phyloP scores from a whole-genome alignment of 1,140 invertebrate genomes.

The Trichoplusia ni region DNA sequence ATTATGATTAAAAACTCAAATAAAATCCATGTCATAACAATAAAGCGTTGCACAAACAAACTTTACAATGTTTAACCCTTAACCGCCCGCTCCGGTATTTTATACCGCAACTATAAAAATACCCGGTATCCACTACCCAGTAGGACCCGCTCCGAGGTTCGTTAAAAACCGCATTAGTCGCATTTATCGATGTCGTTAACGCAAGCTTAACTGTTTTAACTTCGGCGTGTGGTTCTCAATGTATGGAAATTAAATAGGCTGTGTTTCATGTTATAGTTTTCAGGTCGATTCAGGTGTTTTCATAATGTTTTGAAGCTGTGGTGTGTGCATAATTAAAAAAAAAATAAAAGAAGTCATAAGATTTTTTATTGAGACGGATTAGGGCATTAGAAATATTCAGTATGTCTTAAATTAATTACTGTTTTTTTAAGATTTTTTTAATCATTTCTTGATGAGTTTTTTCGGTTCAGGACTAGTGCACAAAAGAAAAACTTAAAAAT shows the following conservation, averaged over 20 bases:
- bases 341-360: too few relatives aligned
- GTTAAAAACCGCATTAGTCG: slow-evolving; percentile 61
- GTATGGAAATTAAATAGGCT: background rate
- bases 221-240: slow-evolving; percentile 36
- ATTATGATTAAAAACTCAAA: background rate
- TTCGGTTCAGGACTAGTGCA: too few relatives aligned
- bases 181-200: slow-evolving; percentile 60
- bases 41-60: slow-evolving; percentile 1
- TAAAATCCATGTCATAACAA: slow-evolving; percentile 5
- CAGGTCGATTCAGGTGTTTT: too few relatives aligned
- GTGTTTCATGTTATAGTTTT: background rate
- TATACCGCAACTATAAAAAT: slow-evolving; percentile 46
- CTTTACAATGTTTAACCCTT: slow-evolving; percentile 32
- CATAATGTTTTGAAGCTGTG: too few relatives aligned
- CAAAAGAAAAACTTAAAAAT: too few relatives aligned
- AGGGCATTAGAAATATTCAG: too few relatives aligned
- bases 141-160: slow-evolving; percentile 43
- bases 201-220: slow-evolving; percentile 54
- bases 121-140: slow-evolving; percentile 9
- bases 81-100: slow-evolving; percentile 22
- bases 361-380: too few relatives aligned
- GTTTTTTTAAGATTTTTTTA: too few relatives aligned
- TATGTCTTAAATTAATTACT: too few relatives aligned
- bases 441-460: too few relatives aligned
- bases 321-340: too few relatives aligned